Conservation (phyloP, 2,797 vertebrate genomes). For the Choloepus didactylus region DNA sequence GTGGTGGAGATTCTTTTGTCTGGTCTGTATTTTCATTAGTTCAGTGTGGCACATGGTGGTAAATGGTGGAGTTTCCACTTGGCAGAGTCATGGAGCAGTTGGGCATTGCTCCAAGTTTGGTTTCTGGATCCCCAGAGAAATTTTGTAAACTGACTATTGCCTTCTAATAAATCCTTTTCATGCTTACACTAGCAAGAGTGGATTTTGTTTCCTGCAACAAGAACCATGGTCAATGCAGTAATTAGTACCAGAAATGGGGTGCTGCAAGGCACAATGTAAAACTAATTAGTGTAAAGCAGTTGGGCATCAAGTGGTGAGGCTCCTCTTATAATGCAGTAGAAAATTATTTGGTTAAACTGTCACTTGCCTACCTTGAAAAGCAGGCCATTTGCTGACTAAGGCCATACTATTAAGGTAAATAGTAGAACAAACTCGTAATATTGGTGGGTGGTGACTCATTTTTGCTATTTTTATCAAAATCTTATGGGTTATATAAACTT, state of each 20-base stretch:
- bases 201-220: constrained; percentile 47
- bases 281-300: neutral
- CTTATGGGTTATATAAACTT: neutral
- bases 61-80: neutral
- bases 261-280: neutral
- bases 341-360: constrained; percentile 8
- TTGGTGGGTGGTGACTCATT: neutral
- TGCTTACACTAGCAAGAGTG: neutral
- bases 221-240: neutral
- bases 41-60: neutral
- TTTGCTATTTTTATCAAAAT: constrained; percentile 57
- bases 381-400: neutral
- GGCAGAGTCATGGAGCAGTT: neutral
- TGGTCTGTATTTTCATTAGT: neutral
- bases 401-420: neutral
- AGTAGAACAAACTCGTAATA: neutral
- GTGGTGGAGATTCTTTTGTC: too few relatives aligned
- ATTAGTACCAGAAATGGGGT: constrained; percentile 14
- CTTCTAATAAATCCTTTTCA: neutral
- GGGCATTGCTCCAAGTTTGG: neutral
- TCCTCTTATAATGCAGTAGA: neutral
- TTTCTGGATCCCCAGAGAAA: neutral
- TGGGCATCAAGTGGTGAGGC: neutral
- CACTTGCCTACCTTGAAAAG: constrained; percentile 32
- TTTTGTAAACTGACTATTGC: neutral